A percentile compares a stretch with the other conserved stretches of the same genome.
phyloP scores from a whole-genome alignment of 2,888 invertebrate species.

The Pristionchus entomophagus region DNA sequence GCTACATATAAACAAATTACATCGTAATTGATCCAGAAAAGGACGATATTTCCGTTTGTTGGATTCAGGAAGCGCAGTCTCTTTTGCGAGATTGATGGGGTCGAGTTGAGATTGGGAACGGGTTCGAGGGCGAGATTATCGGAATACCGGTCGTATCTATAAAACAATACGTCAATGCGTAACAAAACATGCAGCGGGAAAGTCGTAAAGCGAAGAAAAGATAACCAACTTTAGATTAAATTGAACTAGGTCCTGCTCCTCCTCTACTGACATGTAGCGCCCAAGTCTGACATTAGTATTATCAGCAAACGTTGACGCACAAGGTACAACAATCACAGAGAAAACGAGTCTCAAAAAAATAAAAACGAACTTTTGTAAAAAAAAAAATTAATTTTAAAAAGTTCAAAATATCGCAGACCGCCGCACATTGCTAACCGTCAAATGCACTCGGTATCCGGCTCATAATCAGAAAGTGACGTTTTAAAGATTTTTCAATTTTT shows the following conservation, averaged over 20 bases:
- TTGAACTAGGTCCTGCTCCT: slow-evolving; percentile 33
- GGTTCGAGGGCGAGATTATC: neutral
- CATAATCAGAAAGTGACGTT: no score
- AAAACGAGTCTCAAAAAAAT: neutral
- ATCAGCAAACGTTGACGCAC: neutral
- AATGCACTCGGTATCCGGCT: no score
- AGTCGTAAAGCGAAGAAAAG: neutral
- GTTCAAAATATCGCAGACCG: neutral
- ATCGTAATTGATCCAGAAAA: slow-evolving; percentile 87
- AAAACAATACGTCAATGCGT: neutral
- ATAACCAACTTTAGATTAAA: slow-evolving; percentile 26
- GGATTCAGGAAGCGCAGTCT: slow-evolving; percentile 81
- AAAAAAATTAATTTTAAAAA: neutral
- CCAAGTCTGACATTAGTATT: slow-evolving; percentile 15
- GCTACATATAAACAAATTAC: slow-evolving; percentile 77
- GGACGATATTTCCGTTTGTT: slow-evolving; percentile 80
- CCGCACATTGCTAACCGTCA: neutral
- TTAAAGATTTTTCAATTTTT: no score
- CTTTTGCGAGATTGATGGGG: neutral
- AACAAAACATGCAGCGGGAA: neutral
- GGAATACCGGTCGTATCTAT: neutral
- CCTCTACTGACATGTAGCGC: slow-evolving; percentile 39
- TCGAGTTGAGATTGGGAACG: neutral
- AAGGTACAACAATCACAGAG: neutral
- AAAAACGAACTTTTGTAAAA: neutral